phyloP scores from a whole-genome alignment of 2,797 vertebrate species.

The Heterohyrax brucei region DNA sequence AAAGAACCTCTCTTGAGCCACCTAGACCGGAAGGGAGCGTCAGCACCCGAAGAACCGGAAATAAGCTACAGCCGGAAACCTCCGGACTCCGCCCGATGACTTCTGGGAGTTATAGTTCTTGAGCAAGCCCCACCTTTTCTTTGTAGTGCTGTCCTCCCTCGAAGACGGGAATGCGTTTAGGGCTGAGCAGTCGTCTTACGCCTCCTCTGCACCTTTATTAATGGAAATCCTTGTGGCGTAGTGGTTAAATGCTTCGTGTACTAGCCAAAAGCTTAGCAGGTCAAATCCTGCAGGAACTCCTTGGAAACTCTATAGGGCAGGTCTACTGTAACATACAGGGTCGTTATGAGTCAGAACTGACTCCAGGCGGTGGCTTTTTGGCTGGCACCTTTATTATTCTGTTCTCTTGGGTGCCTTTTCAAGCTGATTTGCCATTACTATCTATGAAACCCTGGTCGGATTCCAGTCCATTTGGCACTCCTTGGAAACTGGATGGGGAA shows the following conservation, averaged over 20 bases:
- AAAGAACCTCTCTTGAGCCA: background rate
- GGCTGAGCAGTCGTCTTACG: background rate
- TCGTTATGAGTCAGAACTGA: no score
- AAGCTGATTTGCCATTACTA: background rate
- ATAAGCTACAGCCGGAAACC: background rate
- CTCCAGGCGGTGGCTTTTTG: no score
- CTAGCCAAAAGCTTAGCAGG: no score
- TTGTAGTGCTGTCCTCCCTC: accelerated
- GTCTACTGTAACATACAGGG: no score
- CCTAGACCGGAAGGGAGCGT: constrained; percentile 81
- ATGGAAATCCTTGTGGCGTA: no score
- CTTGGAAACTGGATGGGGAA: no score
- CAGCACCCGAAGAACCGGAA: constrained; percentile 77
- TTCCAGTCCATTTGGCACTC: no score
- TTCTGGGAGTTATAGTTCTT: constrained; percentile 84
- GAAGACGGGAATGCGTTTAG: accelerated
- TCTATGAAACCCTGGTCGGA: background rate
- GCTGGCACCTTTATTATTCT: background rate
- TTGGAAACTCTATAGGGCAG: no score
- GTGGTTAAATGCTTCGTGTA: no score
- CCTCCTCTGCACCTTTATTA: background rate
- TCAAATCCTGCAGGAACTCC: no score
- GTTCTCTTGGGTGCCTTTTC: background rate
- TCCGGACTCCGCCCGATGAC: background rate
- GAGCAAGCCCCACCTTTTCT: background rate